These are phyloP conservation scores for Acanthurus tractus DNA, from an alignment of 2,797 vertebrate species.

Conservation along the genomic window DNA sequence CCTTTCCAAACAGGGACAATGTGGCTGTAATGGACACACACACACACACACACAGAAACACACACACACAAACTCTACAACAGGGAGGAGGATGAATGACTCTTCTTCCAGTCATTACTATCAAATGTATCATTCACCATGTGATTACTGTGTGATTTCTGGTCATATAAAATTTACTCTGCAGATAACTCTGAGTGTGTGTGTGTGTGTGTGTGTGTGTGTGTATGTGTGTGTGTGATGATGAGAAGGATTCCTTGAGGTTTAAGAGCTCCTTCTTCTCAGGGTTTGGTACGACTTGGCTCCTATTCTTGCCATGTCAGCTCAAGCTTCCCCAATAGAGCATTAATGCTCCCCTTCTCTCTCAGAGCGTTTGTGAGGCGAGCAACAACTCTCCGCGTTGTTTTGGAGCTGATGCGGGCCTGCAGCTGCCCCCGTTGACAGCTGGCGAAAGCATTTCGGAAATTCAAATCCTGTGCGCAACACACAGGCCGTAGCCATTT, in stretches of 20 bases:
- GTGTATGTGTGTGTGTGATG: slow-evolving; percentile 27
- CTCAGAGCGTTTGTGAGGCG: slow-evolving; percentile 7
- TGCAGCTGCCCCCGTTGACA: slow-evolving; percentile 80
- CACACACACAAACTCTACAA: slow-evolving; percentile 34
- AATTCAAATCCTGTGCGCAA: slow-evolving; percentile 68
- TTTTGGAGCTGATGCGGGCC: slow-evolving; percentile 53
- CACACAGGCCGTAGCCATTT: slow-evolving; percentile 43
- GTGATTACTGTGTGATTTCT: slow-evolving; percentile 28
- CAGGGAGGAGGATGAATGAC: slow-evolving; percentile 30
- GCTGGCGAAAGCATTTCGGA: slow-evolving; percentile 74
- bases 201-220: slow-evolving; percentile 31
- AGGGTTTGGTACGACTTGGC: slow-evolving; percentile 55
- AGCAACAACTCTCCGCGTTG: slow-evolving; percentile 30
- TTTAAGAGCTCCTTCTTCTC: slow-evolving; percentile 52
- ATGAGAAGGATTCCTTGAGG: slow-evolving; percentile 35
- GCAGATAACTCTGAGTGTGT: slow-evolving; percentile 14
- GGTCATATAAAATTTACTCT: not conserved
- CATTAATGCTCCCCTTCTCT: slow-evolving; percentile 23
- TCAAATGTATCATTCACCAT: slow-evolving; percentile 6
- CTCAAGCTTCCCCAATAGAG: slow-evolving; percentile 12
- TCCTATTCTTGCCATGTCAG: slow-evolving; percentile 64
- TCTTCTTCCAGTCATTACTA: slow-evolving; percentile 6
- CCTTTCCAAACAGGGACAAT: slow-evolving; percentile 43
- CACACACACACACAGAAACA: slow-evolving; percentile 39
- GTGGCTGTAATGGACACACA: slow-evolving; percentile 22